These are phyloP conservation scores for Parelbella ahira DNA, from an alignment of 2,888 invertebrate species.

Conservation along the genomic window DNA sequence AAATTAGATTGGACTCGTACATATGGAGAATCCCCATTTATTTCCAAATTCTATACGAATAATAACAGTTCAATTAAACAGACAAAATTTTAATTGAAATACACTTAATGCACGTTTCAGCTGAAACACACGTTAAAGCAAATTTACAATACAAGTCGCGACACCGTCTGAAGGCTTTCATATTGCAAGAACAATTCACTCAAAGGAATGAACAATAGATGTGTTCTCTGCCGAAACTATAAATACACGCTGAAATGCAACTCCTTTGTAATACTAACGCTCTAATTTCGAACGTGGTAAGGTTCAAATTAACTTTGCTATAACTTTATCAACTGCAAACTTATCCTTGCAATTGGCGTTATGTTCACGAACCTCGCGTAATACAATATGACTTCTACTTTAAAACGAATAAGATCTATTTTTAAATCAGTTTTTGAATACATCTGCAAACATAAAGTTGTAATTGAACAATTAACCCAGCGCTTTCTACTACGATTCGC, in stretches of 20 bases:
- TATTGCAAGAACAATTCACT: constrained; percentile 56
- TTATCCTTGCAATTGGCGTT: not conserved
- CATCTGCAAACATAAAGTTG: constrained; percentile 31
- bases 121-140: constrained; percentile 26
- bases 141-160: constrained; percentile 41
- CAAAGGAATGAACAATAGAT: constrained; percentile 65
- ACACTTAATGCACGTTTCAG: constrained; percentile 28
- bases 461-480: constrained; percentile 62
- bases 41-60: no score
- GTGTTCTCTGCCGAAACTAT: constrained; percentile 49
- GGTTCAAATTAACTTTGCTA: constrained; percentile 29
- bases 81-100: constrained; percentile 22
- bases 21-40: no score
- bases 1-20: no score
- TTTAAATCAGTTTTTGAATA: not conserved
- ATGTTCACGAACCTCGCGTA: not conserved
- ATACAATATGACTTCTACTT: not conserved
- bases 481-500: constrained; percentile 62
- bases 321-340: not conserved
- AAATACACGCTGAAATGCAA: no score
- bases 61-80: no score
- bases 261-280: no score
- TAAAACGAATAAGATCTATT: not conserved
- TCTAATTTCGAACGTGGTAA: constrained; percentile 24
- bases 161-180: constrained; percentile 47